These are phyloP conservation scores for Phrixothrix hirtus DNA, from an alignment of 2,888 invertebrate species.

Conservation along the genomic window DNA sequence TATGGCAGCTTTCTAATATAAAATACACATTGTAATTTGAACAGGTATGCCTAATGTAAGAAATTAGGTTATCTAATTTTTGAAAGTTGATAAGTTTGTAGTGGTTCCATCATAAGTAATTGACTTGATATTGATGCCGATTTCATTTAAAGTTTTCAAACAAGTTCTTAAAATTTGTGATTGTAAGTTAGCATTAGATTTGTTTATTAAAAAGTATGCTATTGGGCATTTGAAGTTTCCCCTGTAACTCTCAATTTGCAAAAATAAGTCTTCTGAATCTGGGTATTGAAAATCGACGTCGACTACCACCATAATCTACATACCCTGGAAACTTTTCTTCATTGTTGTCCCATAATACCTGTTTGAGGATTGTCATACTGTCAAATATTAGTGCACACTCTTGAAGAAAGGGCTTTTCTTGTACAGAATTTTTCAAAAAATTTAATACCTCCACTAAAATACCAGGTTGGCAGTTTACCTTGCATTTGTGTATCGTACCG, in stretches of 20 bases:
- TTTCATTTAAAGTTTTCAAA: conserved; percentile 11
- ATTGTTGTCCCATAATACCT: conserved; percentile 7
- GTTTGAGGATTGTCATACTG: conserved; percentile 12
- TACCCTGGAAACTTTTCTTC: conserved; percentile 22
- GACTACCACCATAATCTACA: conserved; percentile 25
- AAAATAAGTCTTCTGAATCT: conserved; percentile 18
- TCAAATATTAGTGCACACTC: conserved; percentile 29
- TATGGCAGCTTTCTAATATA: background rate
- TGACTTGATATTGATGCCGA: too few species aligned
- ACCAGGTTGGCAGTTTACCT: too few species aligned
- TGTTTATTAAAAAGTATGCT: conserved; percentile 17
- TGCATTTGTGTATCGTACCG: too few species aligned
- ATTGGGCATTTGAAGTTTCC: conserved; percentile 18
- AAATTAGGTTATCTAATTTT: too few species aligned
- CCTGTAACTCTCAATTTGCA: conserved; percentile 21
- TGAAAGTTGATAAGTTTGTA: too few species aligned
- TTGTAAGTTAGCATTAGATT: conserved; percentile 14
- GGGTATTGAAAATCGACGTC: conserved; percentile 7
- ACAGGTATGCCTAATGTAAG: too few species aligned
- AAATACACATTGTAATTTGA: conserved; percentile 5
- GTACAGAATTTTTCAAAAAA: too few species aligned
- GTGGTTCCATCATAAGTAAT: too few species aligned
- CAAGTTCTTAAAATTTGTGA: conserved; percentile 15
- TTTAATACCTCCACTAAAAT: too few species aligned
- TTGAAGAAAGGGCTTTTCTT: conserved; percentile 21